Evolutionary conservation across 1,140 invertebrate species (phyloP).

Genomic region (Drosophila bocki): DNA sequence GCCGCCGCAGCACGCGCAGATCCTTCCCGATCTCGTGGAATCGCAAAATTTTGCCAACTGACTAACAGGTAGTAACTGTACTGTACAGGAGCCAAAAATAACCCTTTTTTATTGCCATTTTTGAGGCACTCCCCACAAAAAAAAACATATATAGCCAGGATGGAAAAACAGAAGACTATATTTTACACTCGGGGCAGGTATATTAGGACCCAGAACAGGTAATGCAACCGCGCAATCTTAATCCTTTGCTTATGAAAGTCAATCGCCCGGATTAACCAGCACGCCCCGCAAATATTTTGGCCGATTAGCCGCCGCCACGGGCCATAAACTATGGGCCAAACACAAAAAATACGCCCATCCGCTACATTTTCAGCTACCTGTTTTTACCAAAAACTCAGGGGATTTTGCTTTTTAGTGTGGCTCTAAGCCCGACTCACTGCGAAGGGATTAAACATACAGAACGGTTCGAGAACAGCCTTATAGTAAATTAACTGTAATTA

Average conservation of each 20-base stretch:
- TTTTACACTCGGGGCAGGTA: not conserved
- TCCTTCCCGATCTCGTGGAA: slow-evolving; percentile 4
- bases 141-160: not conserved
- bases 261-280: slow-evolving; percentile 76
- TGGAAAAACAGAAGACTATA: slow-evolving; percentile 16
- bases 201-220: slow-evolving; percentile 21
- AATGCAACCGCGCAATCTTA: slow-evolving; percentile 58
- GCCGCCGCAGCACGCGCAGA: slow-evolving; percentile 45
- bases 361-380: slow-evolving; percentile 20
- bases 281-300: slow-evolving; percentile 81
- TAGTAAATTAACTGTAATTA: not conserved
- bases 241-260: slow-evolving; percentile 83
- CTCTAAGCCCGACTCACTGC: slow-evolving; percentile 1
- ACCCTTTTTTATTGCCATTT: slow-evolving; percentile 65
- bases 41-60: not conserved
- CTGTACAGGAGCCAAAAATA: slow-evolving; percentile 34
- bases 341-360: slow-evolving; percentile 29
- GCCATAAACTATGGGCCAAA: slow-evolving; percentile 31
- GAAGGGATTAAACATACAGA: slow-evolving; percentile 3
- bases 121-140: slow-evolving; percentile 3
- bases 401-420: slow-evolving; percentile 29
- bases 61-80: slow-evolving; percentile 29
- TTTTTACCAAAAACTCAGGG: slow-evolving; percentile 1
- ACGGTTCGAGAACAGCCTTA: not conserved
- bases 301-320: slow-evolving; percentile 75